Evolutionary conservation across 1,140 invertebrate species (phyloP), one percentile per base, ranked within the genome.

Genomic region (Branchinecta lindahli): DNA sequence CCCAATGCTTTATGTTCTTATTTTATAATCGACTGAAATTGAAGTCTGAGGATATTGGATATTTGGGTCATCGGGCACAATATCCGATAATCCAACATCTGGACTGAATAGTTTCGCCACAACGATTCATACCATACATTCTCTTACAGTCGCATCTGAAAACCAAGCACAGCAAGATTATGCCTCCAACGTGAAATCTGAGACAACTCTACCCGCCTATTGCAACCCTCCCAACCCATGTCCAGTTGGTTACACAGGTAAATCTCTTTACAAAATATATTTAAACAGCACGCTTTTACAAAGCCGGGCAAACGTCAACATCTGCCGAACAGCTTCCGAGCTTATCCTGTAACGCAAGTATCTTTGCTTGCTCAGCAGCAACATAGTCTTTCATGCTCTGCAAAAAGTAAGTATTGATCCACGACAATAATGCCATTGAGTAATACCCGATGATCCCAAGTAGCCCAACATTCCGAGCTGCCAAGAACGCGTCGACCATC

Each of bases 171-270:
- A 33, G 33, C 33, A 33, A 33, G 33, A 33, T 33, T 33, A 33
- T 33, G 33, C 12, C 71, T 73, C 67, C 46, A 85, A 90, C 75
- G 85, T 94, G 6, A 98, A 98, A 80, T 87, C 88, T 2, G 95
- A 98, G 76, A 88, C 88, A 12, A 86, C 89, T 44, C 81, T 99
- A 9, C 96, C 96, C 0, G 94, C 96, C 44, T 99, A 99, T 80
- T 99, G 96, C 78, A 96, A 96, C 77, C 96, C 96, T 3, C 96
- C 96, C 8, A 99, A 99, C 82, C 96, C 96, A 0, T 99, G 96
- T 75, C 96, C 96, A 0, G 83, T 81, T 8, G 83, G 83, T 67
- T 84, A 83, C 73, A 81, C 78, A 69, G 79, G 82, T 83, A 76
- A 75, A 20, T 3, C 61, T 72, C 52, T 3, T 72, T 33, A 12